Conservation (phyloP, 2,888 invertebrate genomes). For the Lepidochrysops patricia region DNA sequence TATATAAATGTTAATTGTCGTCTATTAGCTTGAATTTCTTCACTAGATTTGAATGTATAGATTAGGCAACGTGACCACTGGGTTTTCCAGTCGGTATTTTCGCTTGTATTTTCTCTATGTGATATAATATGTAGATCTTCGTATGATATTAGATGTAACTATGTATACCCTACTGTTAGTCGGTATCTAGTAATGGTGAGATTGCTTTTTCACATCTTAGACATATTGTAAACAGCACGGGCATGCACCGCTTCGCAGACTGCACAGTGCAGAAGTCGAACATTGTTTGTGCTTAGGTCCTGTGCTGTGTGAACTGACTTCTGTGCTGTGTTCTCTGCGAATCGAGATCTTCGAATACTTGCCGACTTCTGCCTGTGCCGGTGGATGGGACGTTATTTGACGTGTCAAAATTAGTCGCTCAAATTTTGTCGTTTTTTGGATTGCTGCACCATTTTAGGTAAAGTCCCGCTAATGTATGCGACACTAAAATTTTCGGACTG, state of each 20-base stretch:
- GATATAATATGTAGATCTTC: slow-evolving; percentile 7
- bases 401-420: slow-evolving; percentile 1
- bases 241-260: neutral
- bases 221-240: neutral
- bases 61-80: neutral
- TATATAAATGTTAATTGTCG: slow-evolving; percentile 10
- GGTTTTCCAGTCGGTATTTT: neutral
- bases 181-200: neutral
- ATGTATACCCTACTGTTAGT: neutral
- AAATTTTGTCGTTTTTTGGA: slow-evolving; percentile 13
- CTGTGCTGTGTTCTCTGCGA: neutral
- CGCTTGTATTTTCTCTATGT: slow-evolving; percentile 8
- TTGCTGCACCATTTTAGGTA: slow-evolving; percentile 16
- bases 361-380: neutral
- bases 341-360: neutral
- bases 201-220: neutral
- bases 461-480: slow-evolving; percentile 9
- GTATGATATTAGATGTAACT: neutral
- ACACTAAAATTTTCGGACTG: slow-evolving; percentile 12
- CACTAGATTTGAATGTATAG: slow-evolving; percentile 4
- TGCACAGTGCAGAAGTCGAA: slow-evolving; percentile 3
- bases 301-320: neutral
- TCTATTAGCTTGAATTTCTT: neutral
- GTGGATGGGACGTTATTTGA: slow-evolving; percentile 4
- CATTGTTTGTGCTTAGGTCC: slow-evolving; percentile 5